These are phyloP conservation scores for Aleadryas rufinucha DNA, from an alignment of 2,113 vertebrate genomes.

Conservation along the genomic window DNA sequence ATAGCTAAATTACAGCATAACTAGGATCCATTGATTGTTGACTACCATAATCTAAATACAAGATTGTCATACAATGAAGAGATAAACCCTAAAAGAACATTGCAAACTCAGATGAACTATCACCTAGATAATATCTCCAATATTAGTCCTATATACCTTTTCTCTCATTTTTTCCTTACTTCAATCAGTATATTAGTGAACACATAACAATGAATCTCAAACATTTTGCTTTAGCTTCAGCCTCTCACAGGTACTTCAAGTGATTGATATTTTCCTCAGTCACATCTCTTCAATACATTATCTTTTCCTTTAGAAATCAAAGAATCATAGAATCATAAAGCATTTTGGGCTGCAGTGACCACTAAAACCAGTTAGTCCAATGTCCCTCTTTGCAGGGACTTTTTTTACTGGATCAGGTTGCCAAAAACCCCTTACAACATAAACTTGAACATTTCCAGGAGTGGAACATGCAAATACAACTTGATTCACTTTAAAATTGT, in stretches of 20 bases:
- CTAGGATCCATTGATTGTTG: background rate
- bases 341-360: background rate
- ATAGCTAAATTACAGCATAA: background rate
- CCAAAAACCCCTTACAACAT: background rate
- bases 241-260: background rate
- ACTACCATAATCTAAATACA: background rate
- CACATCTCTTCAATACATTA: background rate
- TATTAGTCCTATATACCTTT: background rate
- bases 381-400: background rate
- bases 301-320: background rate
- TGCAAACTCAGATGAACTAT: background rate
- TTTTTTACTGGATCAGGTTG: background rate
- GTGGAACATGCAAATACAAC: background rate
- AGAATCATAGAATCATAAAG: background rate
- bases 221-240: background rate
- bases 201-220: background rate
- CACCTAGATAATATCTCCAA: background rate
- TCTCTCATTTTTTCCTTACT: background rate
- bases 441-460: background rate
- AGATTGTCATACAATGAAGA: background rate
- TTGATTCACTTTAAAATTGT: background rate
- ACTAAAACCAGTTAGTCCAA: background rate
- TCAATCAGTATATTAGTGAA: background rate
- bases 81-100: background rate
- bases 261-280: background rate